Conservation (phyloP, 2,113 vertebrate genomes). For the Podiceps cristatus region DNA sequence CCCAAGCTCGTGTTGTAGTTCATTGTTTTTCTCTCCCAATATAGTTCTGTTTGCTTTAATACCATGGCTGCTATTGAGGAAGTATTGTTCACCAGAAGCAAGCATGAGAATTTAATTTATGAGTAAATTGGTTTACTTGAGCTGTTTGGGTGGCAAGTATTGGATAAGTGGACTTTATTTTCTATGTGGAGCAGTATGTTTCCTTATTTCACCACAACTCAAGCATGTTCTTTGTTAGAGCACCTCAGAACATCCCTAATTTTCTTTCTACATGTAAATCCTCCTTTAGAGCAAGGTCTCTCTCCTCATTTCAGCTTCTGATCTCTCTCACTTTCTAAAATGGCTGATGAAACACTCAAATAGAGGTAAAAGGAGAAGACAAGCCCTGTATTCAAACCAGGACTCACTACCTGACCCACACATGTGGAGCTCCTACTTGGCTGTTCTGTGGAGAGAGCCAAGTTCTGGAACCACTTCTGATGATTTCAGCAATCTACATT, state of each 20-base stretch:
- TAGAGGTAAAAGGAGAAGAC: background rate
- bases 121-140: background rate
- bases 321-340: background rate
- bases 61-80: background rate
- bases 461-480: conserved; percentile 13
- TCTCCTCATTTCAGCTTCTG: background rate
- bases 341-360: background rate
- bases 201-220: background rate
- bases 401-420: background rate
- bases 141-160: conserved; percentile 11
- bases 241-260: background rate
- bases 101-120: background rate
- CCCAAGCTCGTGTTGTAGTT: background rate
- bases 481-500: background rate
- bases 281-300: background rate
- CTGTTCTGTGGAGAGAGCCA: background rate
- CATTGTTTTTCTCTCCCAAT: background rate
- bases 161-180: background rate
- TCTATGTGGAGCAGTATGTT: background rate
- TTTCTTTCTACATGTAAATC: background rate
- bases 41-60: conserved; percentile 25
- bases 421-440: background rate
- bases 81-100: conserved; percentile 4
- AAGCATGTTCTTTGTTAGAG: background rate
- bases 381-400: background rate